Conservation (phyloP, 2,888 invertebrate species). For the Stramonita haemastoma region DNA sequence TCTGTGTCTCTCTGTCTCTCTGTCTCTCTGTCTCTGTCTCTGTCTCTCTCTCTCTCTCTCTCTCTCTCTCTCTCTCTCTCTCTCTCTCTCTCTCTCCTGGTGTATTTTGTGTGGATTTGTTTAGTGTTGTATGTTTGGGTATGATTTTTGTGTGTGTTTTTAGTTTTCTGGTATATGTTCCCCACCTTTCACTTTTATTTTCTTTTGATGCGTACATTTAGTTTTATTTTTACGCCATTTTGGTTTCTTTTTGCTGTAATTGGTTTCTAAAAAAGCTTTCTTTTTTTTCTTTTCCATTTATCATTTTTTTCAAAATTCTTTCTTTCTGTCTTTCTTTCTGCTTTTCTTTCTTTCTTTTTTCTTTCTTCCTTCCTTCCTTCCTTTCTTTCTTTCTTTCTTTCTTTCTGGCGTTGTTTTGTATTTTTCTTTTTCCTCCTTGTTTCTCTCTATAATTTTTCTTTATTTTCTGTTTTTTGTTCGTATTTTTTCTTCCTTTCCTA, state of each 20-base stretch:
- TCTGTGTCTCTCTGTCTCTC: no score
- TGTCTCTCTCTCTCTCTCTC: not conserved
- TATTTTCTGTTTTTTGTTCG: not conserved
- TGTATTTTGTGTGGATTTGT: no score
- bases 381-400: not conserved
- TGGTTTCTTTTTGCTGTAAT: no score
- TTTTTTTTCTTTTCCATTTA: no score
- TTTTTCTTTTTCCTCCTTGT: not conserved
- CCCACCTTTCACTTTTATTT: not conserved
- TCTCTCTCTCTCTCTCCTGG: no score
- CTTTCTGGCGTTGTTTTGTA: not conserved
- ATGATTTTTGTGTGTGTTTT: no score
- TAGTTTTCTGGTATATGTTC: not conserved
- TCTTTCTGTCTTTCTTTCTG: not conserved
- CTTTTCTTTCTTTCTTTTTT: not conserved
- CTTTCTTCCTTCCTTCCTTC: not conserved
- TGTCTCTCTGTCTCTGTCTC: not conserved
- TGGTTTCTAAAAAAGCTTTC: no score
- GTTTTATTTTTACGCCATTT: no score
- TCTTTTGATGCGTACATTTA: no score
- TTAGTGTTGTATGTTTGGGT: no score
- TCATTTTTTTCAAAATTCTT: no score
- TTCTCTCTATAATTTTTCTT: not conserved
- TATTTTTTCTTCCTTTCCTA: not conserved
- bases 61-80: not conserved